Base-by-base conservation (phyloP, 2,113 vertebrate species). In the Motacilla tschutschensis region DNA sequence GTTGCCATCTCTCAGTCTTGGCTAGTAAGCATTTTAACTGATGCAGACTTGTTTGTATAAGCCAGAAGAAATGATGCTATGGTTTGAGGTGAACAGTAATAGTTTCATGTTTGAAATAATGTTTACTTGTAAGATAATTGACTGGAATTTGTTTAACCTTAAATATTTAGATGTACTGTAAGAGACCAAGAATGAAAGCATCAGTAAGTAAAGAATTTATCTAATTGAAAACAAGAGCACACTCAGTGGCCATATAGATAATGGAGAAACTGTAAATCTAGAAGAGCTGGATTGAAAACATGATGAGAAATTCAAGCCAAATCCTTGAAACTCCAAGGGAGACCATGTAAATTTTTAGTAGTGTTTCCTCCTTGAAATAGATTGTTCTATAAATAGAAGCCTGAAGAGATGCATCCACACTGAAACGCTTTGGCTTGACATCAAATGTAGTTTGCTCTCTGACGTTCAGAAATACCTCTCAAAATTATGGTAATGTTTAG, bases 361-460 rank as follows among this genome's bases (percentile, higher is more conserved):
- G 51, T 22, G 26, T 75, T 64, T 71, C 46, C 65, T 69, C 67
- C 58, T 72, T 67, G 48, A 81, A 79, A 95, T 86, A 81, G 55
- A 40, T 51, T 0, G 0, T 54, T 76, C 81, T 88, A 77, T 82
- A 78, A 87, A 90, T 62, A 55, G 81, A 79, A 73, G 16, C 50
- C 55, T 67, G 17, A 83, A 84, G 50, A 79, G 40, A 33, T 36
- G 59, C 59, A 75, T 86, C 69, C 46, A 65, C 1, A 3, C 41
- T 26, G 47, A 89, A 92, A 83, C 71, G 29, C 64, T 85, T 79
- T 72, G 89, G 54, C 31, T 90, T 83, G 83, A 48, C 26, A 79
- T 86, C 43, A 50, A 79, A n/a, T 71, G 29, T 65, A 79, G 70
- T 92, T 85, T 92, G 38, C 75, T 94, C 81, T 94, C 55, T 93